These are phyloP conservation scores for Corynorhinus townsendii DNA, from an alignment of 2,113 vertebrate species.

Conservation along the genomic window DNA sequence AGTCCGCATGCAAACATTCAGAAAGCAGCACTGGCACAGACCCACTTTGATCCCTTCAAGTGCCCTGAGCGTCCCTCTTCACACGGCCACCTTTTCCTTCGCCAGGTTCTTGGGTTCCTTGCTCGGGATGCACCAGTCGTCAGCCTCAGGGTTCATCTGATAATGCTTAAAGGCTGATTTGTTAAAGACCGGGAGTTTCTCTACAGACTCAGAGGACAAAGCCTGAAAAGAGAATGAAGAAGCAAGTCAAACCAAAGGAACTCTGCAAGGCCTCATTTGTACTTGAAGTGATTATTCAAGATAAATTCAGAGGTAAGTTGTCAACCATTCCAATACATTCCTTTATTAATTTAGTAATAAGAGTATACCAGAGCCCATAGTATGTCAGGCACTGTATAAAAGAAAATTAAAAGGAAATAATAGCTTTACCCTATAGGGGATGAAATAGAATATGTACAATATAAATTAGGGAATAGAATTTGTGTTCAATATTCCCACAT, in stretches of 20 bases:
- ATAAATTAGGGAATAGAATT: neutral
- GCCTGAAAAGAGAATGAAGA: constrained; percentile 80
- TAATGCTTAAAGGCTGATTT: constrained; percentile 95
- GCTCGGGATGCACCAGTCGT: constrained; percentile 97
- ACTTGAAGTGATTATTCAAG: neutral
- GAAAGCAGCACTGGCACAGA: constrained; percentile 1
- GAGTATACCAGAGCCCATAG: neutral
- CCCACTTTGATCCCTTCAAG: constrained; percentile 72
- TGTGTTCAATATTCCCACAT: neutral
- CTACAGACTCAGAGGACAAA: constrained; percentile 93
- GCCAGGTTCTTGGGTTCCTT: constrained; percentile 89
- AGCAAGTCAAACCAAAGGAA: neutral
- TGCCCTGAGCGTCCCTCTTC: constrained; percentile 53
- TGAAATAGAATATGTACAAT: neutral
- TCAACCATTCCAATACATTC: neutral
- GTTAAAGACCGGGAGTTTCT: constrained; percentile 98
- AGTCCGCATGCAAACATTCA: neutral
- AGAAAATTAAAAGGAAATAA: neutral
- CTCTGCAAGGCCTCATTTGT: neutral
- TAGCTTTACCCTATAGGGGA: neutral
- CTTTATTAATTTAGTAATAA: neutral
- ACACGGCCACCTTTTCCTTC: constrained; percentile 80
- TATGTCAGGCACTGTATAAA: neutral
- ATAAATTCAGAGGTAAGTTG: neutral
- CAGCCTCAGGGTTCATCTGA: constrained; percentile 88